Evolutionary conservation across 2,797 vertebrate genomes (phyloP).

Genomic region (Anguilla pacifica): DNA sequence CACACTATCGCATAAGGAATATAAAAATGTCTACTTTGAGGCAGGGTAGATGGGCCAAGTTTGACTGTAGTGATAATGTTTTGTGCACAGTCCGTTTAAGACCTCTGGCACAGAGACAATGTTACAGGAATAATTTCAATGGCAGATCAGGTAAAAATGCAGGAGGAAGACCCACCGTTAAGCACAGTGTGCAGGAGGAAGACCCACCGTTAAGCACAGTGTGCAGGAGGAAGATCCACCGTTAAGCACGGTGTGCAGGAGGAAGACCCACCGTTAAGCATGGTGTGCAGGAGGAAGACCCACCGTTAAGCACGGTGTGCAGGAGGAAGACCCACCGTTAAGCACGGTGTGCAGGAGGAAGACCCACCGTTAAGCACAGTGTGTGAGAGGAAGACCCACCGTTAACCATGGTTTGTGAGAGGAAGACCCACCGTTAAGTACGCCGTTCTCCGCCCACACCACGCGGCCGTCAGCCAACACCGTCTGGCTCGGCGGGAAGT

Average conservation of each 20-base stretch:
- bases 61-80: not conserved
- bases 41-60: not conserved
- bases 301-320: conserved; percentile 72
- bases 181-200: too few relatives aligned
- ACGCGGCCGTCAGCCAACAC: conserved; percentile 78
- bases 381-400: too few relatives aligned
- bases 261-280: too few relatives aligned
- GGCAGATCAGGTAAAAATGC: not conserved
- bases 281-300: conserved; percentile 17
- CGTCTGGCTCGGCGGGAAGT: conserved; percentile 82
- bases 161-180: too few relatives aligned
- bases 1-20: not conserved
- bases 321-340: too few relatives aligned
- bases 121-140: not conserved
- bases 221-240: too few relatives aligned
- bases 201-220: too few relatives aligned
- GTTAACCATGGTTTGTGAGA: too few relatives aligned
- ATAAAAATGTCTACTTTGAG: not conserved
- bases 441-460: conserved; percentile 82
- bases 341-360: too few relatives aligned
- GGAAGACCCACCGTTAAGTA: conserved; percentile 76
- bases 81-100: not conserved
- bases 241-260: too few relatives aligned
- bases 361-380: too few relatives aligned
- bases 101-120: not conserved